These are phyloP conservation scores for Colletes collaris DNA, from an alignment of 2,888 invertebrate genomes.

Conservation along the genomic window DNA sequence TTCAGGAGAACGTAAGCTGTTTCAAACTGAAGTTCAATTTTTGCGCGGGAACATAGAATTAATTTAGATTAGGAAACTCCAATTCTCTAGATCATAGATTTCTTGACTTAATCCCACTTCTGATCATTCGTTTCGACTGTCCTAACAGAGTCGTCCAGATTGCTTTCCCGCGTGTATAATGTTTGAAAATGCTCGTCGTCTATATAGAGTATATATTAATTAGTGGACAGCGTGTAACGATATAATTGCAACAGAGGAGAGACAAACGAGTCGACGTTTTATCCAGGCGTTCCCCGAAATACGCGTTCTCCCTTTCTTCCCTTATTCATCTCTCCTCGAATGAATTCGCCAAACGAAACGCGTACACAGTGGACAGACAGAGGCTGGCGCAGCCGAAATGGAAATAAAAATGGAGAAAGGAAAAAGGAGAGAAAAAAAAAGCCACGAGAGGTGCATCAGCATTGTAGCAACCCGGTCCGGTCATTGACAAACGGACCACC, in stretches of 20 bases:
- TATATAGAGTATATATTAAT: background rate
- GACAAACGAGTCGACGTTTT: conserved; percentile 28
- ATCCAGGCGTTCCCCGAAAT: background rate
- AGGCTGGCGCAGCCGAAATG: conserved; percentile 55
- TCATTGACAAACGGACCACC: conserved; percentile 70
- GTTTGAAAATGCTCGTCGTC: background rate
- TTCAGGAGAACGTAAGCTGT: too few relatives aligned
- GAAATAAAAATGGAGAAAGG: conserved; percentile 55
- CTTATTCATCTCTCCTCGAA: conserved; percentile 46
- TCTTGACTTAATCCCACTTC: too few relatives aligned
- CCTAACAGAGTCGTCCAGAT: too few relatives aligned
- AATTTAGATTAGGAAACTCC: too few relatives aligned
- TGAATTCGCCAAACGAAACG: conserved; percentile 56
- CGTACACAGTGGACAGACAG: conserved; percentile 49
- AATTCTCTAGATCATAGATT: too few relatives aligned
- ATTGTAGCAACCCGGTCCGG: conserved; percentile 62
- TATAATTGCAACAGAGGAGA: conserved; percentile 8
- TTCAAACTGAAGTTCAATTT: too few relatives aligned
- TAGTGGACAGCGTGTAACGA: conserved; percentile 15
- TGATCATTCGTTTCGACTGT: too few relatives aligned
- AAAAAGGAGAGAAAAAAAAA: conserved; percentile 30
- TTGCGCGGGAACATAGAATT: too few relatives aligned
- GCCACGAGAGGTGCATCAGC: conserved; percentile 39
- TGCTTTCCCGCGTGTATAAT: too few relatives aligned
- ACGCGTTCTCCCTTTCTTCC: conserved; percentile 9